Conservation (phyloP, 2,113 vertebrate species). For the Gymnobelideus leadbeateri region DNA sequence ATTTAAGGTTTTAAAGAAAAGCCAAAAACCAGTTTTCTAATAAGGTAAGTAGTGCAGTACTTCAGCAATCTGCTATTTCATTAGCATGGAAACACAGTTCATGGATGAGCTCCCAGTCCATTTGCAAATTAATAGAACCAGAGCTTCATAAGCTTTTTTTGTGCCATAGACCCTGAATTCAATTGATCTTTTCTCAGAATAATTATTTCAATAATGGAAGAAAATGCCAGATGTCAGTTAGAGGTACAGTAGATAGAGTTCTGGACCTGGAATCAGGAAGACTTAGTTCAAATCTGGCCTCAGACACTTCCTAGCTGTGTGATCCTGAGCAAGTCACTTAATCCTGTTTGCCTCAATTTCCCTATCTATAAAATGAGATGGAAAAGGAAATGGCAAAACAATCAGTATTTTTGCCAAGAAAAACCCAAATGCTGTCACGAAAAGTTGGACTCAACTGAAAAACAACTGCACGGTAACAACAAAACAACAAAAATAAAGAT, state of each 20-base stretch:
- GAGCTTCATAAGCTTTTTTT: neutral
- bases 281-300: neutral
- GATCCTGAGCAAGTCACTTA: neutral
- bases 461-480: neutral
- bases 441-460: no score
- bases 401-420: no score
- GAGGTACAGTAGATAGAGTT: neutral
- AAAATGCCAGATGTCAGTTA: neutral
- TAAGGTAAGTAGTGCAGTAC: neutral
- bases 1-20: constrained; percentile 23
- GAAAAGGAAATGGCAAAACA: no score
- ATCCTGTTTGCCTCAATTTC: neutral
- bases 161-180: neutral
- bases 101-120: neutral
- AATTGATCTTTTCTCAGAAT: neutral
- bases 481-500: neutral
- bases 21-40: neutral
- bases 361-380: no score
- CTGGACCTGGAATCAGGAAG: neutral
- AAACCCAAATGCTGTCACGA: no score
- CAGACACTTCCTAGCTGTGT: neutral
- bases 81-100: neutral
- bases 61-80: neutral
- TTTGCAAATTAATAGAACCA: neutral
- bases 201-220: neutral